Conservation (phyloP, 2,888 invertebrate species). For the Phania funesta region DNA sequence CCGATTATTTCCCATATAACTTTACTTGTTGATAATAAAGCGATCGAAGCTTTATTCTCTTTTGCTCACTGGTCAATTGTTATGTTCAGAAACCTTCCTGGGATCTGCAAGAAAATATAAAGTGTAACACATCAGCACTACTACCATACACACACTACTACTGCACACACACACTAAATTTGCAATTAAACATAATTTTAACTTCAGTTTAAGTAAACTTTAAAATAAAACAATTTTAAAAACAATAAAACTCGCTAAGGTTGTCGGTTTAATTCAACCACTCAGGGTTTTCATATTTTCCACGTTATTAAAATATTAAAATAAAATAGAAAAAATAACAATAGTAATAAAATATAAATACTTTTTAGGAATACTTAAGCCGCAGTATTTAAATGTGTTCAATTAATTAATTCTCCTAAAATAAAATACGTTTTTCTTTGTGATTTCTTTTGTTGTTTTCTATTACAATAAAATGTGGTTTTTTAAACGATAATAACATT, state of each 20-base stretch:
- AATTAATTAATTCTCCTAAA: slow-evolving; percentile 53
- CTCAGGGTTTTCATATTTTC: slow-evolving; percentile 38
- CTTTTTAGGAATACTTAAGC: neutral
- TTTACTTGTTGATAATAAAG: too few relatives aligned
- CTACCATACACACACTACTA: neutral
- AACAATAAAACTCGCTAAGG: slow-evolving; percentile 17
- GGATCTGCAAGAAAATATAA: neutral
- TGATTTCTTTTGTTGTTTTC: neutral
- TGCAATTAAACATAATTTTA: slow-evolving; percentile 32
- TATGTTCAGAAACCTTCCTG: too few relatives aligned
- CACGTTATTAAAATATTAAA: slow-evolving; percentile 55
- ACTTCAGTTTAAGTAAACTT: slow-evolving; percentile 12
- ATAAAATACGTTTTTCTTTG: neutral
- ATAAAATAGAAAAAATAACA: neutral
- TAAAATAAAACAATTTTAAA: neutral
- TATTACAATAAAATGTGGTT: neutral
- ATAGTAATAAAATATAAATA: neutral
- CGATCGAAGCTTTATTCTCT: too few relatives aligned
- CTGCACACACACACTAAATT: neutral
- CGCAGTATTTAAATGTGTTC: slow-evolving; percentile 46
- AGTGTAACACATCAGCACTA: neutral
- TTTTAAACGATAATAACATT: slow-evolving; percentile 31
- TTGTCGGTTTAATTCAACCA: slow-evolving; percentile 40
- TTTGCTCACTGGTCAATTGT: too few relatives aligned
- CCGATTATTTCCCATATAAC: too few relatives aligned